Percentiles rank a stretch among this genome's conserved stretches.
phyloP scores from a whole-genome alignment of 2,113 vertebrate genomes.

The Peromyscus californicus region DNA sequence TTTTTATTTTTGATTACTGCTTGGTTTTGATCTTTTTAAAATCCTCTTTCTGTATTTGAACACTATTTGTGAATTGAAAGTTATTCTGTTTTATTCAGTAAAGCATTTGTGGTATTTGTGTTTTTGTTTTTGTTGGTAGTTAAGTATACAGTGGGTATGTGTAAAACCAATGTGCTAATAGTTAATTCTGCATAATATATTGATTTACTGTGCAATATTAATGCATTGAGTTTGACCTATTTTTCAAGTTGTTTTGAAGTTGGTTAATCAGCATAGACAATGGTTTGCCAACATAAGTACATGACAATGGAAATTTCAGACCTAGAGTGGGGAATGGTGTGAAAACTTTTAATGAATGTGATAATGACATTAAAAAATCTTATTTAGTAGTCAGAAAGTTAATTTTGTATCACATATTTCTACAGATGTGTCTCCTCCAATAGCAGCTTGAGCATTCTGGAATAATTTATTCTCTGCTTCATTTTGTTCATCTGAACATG shows the following conservation, averaged over 20 bases:
- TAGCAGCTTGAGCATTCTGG: neutral
- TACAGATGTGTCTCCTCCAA: slow-evolving; percentile 36
- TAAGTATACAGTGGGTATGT: neutral
- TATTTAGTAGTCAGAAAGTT: neutral
- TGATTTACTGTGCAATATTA: neutral
- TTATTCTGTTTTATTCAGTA: neutral
- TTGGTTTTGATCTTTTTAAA: neutral
- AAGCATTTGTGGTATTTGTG: neutral
- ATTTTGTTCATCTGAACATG: slow-evolving; percentile 59
- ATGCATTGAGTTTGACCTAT: neutral
- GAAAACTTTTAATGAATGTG: slow-evolving; percentile 20
- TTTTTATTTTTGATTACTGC: neutral
- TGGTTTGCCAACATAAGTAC: neutral
- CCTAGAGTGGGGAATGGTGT: too few relatives aligned
- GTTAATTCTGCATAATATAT: neutral
- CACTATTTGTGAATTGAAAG: neutral
- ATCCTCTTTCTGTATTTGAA: neutral
- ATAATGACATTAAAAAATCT: neutral
- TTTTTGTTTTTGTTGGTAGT: neutral
- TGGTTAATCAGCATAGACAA: neutral
- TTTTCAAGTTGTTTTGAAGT: neutral
- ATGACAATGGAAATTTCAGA: neutral
- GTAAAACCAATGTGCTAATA: neutral
- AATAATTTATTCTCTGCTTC: slow-evolving; percentile 45
- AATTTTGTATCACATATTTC: slow-evolving; percentile 17